These are phyloP conservation scores for Agonopterix heracliana DNA, from an alignment of 2,888 invertebrate genomes.

Conservation along the genomic window DNA sequence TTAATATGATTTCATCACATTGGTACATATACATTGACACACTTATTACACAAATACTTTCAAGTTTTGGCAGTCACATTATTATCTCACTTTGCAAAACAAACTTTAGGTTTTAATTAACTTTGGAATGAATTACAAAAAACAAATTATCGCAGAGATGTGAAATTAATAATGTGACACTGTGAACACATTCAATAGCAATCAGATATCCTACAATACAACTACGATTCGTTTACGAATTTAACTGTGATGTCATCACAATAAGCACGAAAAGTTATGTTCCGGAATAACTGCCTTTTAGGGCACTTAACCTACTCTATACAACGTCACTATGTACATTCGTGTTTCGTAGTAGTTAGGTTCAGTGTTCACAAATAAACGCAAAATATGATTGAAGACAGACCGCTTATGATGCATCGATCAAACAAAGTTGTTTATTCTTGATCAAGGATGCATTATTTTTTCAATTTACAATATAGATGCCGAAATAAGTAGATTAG, in stretches of 20 bases:
- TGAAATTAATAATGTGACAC: constrained; percentile 41
- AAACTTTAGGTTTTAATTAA: not conserved
- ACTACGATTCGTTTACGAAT: constrained; percentile 44
- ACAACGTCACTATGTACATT: constrained; percentile 52
- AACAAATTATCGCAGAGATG: not conserved
- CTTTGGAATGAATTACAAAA: constrained; percentile 8
- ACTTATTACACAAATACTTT: constrained; percentile 52
- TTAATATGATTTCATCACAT: constrained; percentile 36
- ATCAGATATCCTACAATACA: constrained; percentile 14
- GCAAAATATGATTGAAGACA: too few species aligned
- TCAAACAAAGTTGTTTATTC: too few species aligned
- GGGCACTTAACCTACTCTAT: constrained; percentile 36
- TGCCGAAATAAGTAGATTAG: too few species aligned
- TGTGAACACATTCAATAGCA: constrained; percentile 24
- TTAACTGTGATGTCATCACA: constrained; percentile 23
- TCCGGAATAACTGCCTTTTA: constrained; percentile 12
- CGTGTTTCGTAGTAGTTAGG: constrained; percentile 27
- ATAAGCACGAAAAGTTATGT: constrained; percentile 12
- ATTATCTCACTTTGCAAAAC: constrained; percentile 22
- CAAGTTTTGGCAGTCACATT: constrained; percentile 61
- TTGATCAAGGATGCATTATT: too few species aligned
- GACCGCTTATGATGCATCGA: too few species aligned
- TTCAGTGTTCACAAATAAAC: constrained; percentile 13
- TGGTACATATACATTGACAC: constrained; percentile 32
- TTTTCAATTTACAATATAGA: too few species aligned